A percentile compares a stretch with the other conserved stretches of the same genome.
phyloP scores from a whole-genome alignment of 2,888 invertebrate genomes.

The Troides helena region DNA sequence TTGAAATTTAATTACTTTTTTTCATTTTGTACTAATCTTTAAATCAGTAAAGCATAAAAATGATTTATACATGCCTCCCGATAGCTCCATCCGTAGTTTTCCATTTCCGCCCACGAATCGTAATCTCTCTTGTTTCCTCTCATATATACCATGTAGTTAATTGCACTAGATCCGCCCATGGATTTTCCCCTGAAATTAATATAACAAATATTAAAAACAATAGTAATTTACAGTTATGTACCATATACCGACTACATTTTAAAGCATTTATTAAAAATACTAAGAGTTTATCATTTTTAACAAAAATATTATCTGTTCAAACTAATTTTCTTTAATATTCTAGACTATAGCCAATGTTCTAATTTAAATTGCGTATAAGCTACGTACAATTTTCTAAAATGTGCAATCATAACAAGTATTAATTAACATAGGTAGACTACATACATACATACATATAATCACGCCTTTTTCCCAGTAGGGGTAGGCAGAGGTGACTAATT shows the following conservation, averaged over 20 bases:
- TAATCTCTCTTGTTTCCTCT: constrained; percentile 82
- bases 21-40: background rate
- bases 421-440: too few species aligned
- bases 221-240: background rate
- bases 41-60: background rate
- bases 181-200: constrained; percentile 77
- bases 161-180: constrained; percentile 84
- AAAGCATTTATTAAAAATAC: background rate
- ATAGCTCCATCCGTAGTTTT: constrained; percentile 83
- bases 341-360: too few species aligned
- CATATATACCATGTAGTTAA: constrained; percentile 85
- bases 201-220: background rate
- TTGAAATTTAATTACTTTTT: background rate
- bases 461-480: too few species aligned
- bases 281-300: background rate
- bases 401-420: too few species aligned
- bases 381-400: too few species aligned
- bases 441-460: too few species aligned
- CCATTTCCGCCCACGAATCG: constrained; percentile 82
- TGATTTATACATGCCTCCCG: constrained; percentile 58
- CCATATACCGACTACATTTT: background rate
- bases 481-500: too few species aligned
- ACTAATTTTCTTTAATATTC: too few species aligned
- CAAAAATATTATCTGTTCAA: background rate
- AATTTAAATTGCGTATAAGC: too few species aligned